Percentiles rank a stretch among this genome's conserved stretches.
These are phyloP conservation scores for Eriosoma lanigerum DNA, from an alignment of 1,140 invertebrate species.

Conservation along the genomic window DNA sequence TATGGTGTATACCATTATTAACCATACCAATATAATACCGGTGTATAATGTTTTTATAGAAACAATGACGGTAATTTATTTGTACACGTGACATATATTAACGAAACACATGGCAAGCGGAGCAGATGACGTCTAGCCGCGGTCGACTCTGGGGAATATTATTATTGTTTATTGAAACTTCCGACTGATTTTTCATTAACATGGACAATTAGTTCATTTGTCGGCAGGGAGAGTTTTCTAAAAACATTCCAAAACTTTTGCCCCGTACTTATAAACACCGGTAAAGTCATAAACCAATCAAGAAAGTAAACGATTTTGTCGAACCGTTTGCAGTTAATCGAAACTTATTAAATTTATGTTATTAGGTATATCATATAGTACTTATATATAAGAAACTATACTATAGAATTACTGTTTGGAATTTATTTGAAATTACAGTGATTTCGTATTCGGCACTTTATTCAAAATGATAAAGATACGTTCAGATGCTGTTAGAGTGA, in stretches of 20 bases:
- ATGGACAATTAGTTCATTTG: not conserved
- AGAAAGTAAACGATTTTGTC: not conserved
- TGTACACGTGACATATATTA: slow-evolving; percentile 6
- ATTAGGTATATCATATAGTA: not conserved
- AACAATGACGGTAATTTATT: not conserved
- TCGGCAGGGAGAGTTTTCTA: not conserved
- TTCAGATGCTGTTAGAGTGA: no score
- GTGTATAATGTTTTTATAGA: not conserved
- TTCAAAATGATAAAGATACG: no score
- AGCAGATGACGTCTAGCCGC: slow-evolving; percentile 38
- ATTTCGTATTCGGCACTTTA: no score
- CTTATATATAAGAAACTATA: not conserved
- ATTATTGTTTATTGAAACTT: not conserved
- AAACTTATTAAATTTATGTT: not conserved
- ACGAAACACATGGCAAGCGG: not conserved
- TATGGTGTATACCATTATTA: no score
- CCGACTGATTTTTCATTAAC: slow-evolving; percentile 30
- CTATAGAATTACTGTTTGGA: no score
- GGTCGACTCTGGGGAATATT: not conserved
- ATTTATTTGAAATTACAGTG: no score
- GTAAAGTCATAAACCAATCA: not conserved
- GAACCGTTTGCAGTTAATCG: not conserved
- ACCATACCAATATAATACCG: no score
- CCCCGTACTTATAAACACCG: not conserved
- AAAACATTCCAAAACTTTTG: not conserved